Evolutionary conservation across 2,113 vertebrate species (phyloP), one percentile per base, ranked within the genome.

Genomic region (Mus pahari): DNA sequence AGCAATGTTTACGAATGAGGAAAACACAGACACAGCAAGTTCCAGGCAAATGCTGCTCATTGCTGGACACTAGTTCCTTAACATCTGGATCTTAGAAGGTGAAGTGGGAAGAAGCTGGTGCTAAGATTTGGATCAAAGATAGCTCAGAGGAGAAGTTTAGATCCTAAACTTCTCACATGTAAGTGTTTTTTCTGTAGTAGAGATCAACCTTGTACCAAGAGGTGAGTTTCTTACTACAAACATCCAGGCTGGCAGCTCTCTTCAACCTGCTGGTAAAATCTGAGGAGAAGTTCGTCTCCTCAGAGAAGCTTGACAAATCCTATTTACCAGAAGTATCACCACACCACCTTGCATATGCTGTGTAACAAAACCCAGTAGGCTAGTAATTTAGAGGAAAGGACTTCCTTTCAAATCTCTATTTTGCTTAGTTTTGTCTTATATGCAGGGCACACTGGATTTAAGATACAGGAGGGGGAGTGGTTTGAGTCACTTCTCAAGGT

Each of bases 91-190:
- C 53, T 78, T 92, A 90, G 71, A 78, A 91, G 88, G 70, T 92
- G 68, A 96, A 89, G 53, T 96, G 86, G 68, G 28, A 90, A 86
- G 60, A 84, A 89, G 33, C 13, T 89, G 95, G 93, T 97, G 94
- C 94, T 98, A 83, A 94, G 81, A 58, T 95, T 77, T 82, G 92
- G 39, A 33, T 92, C 28, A 60, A 48, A 94, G 73, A 70, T 33
- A 48, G n/a, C 58, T 66, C 33, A 66, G 39, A 62, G 42, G 42
- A 45, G 91, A 83, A 81, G 92, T 60, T 81, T 73, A 64, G 36
- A 95, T 26, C 68, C 89, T 92, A 36, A 86, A 79, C n/a, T 87
- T 90, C 14, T 94, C 31, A 83, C 7, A 14, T 91, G 50, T 66
- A 77, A 87, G 42, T 60, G 7, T 33, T 92, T 71, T 22, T 91